A percentile compares a stretch with the other conserved stretches of the same genome.
These are phyloP conservation scores for Poecilia wingei DNA, from an alignment of 2,797 vertebrate species.

Conservation along the genomic window DNA sequence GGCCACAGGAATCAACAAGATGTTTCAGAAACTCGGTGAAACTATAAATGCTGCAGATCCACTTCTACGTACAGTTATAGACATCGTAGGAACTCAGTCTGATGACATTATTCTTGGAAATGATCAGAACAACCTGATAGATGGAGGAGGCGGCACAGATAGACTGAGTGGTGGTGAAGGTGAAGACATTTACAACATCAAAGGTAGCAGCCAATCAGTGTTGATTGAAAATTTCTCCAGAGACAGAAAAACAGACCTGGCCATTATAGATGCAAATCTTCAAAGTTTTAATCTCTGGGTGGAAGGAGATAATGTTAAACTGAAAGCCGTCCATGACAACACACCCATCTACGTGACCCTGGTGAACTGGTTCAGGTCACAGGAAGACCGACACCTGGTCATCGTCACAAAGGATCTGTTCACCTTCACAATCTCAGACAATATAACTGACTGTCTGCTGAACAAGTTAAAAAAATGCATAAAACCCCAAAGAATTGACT, in stretches of 20 bases:
- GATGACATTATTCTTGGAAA: conserved; percentile 53
- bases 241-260: conserved; percentile 56
- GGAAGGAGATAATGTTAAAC: conserved; percentile 1
- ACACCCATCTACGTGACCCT: background rate
- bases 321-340: background rate
- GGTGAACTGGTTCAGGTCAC: conserved; percentile 54
- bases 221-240: conserved; percentile 51
- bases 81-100: conserved; percentile 45
- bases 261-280: conserved; percentile 53
- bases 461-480: conserved; percentile 46
- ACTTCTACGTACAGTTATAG: conserved; percentile 32
- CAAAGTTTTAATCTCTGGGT: conserved; percentile 26
- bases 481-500: no score
- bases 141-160: conserved; percentile 62
- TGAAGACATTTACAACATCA: conserved; percentile 64
- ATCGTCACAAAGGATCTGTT: conserved; percentile 57
- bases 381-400: conserved; percentile 38
- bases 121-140: conserved; percentile 53
- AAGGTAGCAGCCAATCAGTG: conserved; percentile 9
- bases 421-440: conserved; percentile 50
- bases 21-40: background rate
- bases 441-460: conserved; percentile 26
- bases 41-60: conserved; percentile 25
- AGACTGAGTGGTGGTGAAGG: conserved; percentile 50
- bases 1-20: conserved; percentile 54